phyloP scores from a whole-genome alignment of 1,140 invertebrate genomes.

The Philotrypesis tridentata region DNA sequence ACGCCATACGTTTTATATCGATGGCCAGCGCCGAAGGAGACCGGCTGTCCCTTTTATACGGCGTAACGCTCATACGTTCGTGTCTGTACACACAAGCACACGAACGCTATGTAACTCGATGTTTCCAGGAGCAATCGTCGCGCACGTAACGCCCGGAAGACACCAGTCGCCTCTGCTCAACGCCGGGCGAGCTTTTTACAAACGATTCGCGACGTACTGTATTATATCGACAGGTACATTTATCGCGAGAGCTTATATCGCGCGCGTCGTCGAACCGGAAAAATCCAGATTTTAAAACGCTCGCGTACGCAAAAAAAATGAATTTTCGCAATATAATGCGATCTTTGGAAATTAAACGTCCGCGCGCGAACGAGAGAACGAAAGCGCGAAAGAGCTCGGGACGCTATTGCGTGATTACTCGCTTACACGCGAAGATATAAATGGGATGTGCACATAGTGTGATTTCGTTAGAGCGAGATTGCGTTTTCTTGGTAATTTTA shows the following conservation, averaged over 20 bases:
- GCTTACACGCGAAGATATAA: too few species aligned
- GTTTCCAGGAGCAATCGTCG: background rate
- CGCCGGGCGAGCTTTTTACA: conserved; percentile 2
- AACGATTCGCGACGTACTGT: background rate
- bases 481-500: too few species aligned
- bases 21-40: background rate
- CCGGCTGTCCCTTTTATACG: too few species aligned
- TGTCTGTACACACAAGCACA: too few species aligned
- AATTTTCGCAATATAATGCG: conserved; percentile 26
- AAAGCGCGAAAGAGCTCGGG: background rate
- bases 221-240: too few species aligned
- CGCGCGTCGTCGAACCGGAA: background rate
- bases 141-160: background rate
- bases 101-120: background rate
- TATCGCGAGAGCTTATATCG: too few species aligned
- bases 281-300: conserved; percentile 25
- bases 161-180: conserved; percentile 1
- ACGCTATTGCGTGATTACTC: too few species aligned
- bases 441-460: too few species aligned
- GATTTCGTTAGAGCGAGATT: too few species aligned
- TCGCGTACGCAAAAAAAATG: conserved; percentile 28
- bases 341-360: conserved; percentile 33
- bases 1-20: background rate
- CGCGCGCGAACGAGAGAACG: background rate
- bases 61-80: too few species aligned